Evolutionary conservation across 92 coral and sea anemone genomes (phyloP).

Genomic region (Epizoanthus ramosus): DNA sequence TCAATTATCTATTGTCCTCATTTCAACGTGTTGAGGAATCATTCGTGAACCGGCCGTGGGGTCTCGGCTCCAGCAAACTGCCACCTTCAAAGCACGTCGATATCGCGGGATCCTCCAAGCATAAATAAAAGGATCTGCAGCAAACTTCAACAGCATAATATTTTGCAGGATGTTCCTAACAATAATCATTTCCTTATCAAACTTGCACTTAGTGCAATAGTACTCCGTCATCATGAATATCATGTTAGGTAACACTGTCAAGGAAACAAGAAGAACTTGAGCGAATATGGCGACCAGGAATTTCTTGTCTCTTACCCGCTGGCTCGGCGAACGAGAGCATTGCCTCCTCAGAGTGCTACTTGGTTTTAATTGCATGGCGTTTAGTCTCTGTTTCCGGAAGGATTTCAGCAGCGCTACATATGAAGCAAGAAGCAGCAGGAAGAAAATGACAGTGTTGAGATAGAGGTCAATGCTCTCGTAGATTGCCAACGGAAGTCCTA

Average conservation of each 20-base stretch:
- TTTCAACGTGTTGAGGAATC: not conserved
- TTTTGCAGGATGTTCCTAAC: constrained; percentile 28
- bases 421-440: constrained; percentile 9
- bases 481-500: constrained; percentile 20
- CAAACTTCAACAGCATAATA: constrained; percentile 21
- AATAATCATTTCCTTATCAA: constrained; percentile 7
- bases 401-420: constrained; percentile 30
- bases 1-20: not conserved
- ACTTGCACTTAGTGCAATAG: constrained; percentile 29
- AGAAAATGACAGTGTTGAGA: constrained; percentile 27
- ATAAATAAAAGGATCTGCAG: constrained; percentile 30
- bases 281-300: constrained; percentile 17
- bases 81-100: constrained; percentile 19
- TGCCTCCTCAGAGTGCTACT: not conserved
- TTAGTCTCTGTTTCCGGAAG: constrained; percentile 14
- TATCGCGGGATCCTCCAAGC: constrained; percentile 35
- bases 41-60: not conserved
- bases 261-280: constrained; percentile 30
- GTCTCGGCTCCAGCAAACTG: not conserved
- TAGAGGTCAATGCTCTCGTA: constrained; percentile 18
- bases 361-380: constrained; percentile 1
- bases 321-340: not conserved
- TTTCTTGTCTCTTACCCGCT: constrained; percentile 15
- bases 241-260: constrained; percentile 25
- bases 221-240: constrained; percentile 31